These are phyloP conservation scores for Drosophila mercatorum DNA, from an alignment of 2,888 invertebrate genomes.

Conservation along the genomic window DNA sequence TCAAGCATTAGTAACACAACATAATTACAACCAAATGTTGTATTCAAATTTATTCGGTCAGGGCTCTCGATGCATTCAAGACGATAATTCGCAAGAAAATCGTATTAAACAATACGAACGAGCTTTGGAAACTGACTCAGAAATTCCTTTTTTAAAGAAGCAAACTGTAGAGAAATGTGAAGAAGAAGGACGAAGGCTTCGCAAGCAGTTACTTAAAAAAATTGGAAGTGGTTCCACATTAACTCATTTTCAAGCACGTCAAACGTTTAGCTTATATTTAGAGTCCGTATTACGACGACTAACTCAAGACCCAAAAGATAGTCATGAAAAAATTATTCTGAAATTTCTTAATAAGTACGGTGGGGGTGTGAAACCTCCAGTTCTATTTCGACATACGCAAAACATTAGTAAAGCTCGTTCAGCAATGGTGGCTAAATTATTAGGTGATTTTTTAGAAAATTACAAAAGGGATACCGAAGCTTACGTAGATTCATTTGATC, in stretches of 20 bases:
- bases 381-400: constrained; percentile 86
- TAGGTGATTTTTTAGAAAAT: constrained; percentile 92
- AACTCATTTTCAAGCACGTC: constrained; percentile 89
- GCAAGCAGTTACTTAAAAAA: constrained; percentile 84
- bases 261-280: constrained; percentile 91
- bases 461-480: constrained; percentile 93
- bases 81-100: constrained; percentile 79
- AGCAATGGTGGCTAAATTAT: constrained; percentile 92
- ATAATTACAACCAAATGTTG: constrained; percentile 91
- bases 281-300: constrained; percentile 90
- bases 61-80: constrained; percentile 62
- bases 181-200: constrained; percentile 81
- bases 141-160: constrained; percentile 79
- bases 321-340: constrained; percentile 87
- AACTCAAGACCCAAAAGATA: constrained; percentile 84
- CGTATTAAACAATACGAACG: constrained; percentile 86
- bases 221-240: constrained; percentile 88
- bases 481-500: constrained; percentile 89
- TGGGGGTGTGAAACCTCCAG: constrained; percentile 89
- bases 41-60: constrained; percentile 91
- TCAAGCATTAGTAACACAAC: constrained; percentile 86
- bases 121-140: constrained; percentile 77
- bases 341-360: constrained; percentile 91
- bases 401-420: constrained; percentile 91
- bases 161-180: constrained; percentile 83